These are phyloP conservation scores for Augiades crinisus DNA, from an alignment of 2,888 invertebrate genomes.

Conservation along the genomic window DNA sequence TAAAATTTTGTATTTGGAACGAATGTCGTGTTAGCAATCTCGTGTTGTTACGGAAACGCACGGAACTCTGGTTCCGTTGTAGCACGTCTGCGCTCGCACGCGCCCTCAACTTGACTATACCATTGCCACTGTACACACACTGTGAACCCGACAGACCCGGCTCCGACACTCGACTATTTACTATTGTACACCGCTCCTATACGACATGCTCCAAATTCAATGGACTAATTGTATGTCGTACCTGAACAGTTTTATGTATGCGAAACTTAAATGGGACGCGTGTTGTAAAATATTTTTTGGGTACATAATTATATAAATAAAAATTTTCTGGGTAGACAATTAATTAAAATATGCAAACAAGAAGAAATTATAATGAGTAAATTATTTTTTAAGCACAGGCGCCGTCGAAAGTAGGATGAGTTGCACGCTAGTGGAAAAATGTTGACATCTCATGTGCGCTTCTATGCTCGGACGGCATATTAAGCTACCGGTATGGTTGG, in stretches of 20 bases:
- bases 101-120: slow-evolving; percentile 62
- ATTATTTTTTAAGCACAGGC: too few species aligned
- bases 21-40: slow-evolving; percentile 22
- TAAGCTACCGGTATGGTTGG: too few species aligned
- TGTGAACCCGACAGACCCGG: slow-evolving; percentile 26
- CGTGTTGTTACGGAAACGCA: slow-evolving; percentile 45
- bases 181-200: slow-evolving; percentile 37
- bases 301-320: too few species aligned
- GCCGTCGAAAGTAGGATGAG: too few species aligned
- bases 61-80: slow-evolving; percentile 43
- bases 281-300: background rate
- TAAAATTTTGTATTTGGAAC: slow-evolving; percentile 1
- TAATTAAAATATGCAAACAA: too few species aligned
- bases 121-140: slow-evolving; percentile 39
- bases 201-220: slow-evolving; percentile 26
- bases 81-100: slow-evolving; percentile 57
- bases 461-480: too few species aligned
- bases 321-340: too few species aligned
- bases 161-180: slow-evolving; percentile 39
- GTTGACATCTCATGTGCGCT: too few species aligned
- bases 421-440: too few species aligned
- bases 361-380: too few species aligned
- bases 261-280: background rate
- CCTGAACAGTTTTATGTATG: slow-evolving; percentile 7
- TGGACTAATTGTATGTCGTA: slow-evolving; percentile 1